phyloP scores from a whole-genome alignment of 2,888 invertebrate species.

The Synergus japonicus region DNA sequence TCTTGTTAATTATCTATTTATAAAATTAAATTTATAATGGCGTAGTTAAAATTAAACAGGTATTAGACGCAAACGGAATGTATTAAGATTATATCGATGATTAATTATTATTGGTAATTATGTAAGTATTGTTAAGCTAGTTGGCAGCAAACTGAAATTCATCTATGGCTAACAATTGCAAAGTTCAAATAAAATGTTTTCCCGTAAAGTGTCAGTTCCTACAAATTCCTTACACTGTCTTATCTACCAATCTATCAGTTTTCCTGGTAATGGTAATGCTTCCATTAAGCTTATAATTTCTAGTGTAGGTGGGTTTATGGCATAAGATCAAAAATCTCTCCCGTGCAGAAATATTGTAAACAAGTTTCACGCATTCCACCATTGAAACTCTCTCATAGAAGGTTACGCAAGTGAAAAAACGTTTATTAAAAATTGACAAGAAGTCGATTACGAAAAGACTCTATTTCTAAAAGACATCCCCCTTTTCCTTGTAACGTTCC shows the following conservation, averaged over 20 bases:
- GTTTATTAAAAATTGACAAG: constrained; percentile 17
- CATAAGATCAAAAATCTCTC: constrained; percentile 20
- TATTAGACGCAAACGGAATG: too few relatives aligned
- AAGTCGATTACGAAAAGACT: constrained; percentile 3
- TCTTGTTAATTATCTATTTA: too few relatives aligned
- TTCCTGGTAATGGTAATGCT: constrained; percentile 5
- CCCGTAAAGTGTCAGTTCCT: background rate
- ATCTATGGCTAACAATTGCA: background rate
- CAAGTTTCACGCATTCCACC: background rate
- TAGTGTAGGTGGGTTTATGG: constrained; percentile 7
- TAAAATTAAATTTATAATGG: too few relatives aligned
- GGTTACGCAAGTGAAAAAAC: background rate
- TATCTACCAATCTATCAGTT: background rate
- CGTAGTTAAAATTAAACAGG: too few relatives aligned
- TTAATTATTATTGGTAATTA: too few relatives aligned
- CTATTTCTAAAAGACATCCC: background rate
- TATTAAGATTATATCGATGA: too few relatives aligned
- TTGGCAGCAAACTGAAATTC: background rate
- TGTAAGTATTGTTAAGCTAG: background rate
- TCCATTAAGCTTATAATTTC: constrained; percentile 13
- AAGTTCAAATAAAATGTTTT: constrained; percentile 5
- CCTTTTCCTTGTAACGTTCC: background rate
- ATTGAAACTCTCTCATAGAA: constrained; percentile 26
- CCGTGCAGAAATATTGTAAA: constrained; percentile 13
- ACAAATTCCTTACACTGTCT: background rate